Percentiles rank a stretch among this genome's conserved stretches.
Conservation (phyloP, 37 sponge, comb jelly and placozoan species). For the Ephydatia muelleri region DNA sequence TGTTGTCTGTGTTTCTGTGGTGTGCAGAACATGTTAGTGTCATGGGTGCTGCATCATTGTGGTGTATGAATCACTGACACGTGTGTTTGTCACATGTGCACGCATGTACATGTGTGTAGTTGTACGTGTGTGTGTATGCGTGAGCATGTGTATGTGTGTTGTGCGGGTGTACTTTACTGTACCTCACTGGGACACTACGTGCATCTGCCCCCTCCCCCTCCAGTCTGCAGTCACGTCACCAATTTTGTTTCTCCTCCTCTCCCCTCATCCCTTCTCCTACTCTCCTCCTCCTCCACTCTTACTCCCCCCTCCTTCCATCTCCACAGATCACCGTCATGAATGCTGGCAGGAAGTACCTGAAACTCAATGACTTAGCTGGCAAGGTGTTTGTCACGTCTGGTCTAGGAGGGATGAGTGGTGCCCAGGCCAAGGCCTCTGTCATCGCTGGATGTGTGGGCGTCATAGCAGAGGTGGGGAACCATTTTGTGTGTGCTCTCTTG, state of each 20-base stretch:
- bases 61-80: too few species aligned
- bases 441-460: constrained; percentile 96
- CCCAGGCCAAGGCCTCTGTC: constrained; percentile 94
- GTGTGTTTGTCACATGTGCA: constrained; percentile 10
- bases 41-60: too few species aligned
- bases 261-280: too few species aligned
- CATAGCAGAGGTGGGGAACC: constrained; percentile 92
- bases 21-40: neutral
- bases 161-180: neutral
- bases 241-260: too few species aligned
- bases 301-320: neutral
- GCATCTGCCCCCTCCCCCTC: neutral
- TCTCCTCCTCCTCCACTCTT: too few species aligned
- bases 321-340: constrained; percentile 80
- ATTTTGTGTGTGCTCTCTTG: constrained; percentile 37
- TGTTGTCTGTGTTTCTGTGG: neutral
- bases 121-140: neutral
- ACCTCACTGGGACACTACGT: neutral
- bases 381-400: constrained; percentile 96
- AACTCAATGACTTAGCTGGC: constrained; percentile 66
- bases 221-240: too few species aligned
- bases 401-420: constrained; percentile 99
- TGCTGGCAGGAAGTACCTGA: constrained; percentile 90
- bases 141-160: neutral
- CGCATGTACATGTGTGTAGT: constrained; percentile 4